Evolutionary conservation across 1,140 invertebrate species (phyloP).

Genomic region (Drosophila seguyi): DNA sequence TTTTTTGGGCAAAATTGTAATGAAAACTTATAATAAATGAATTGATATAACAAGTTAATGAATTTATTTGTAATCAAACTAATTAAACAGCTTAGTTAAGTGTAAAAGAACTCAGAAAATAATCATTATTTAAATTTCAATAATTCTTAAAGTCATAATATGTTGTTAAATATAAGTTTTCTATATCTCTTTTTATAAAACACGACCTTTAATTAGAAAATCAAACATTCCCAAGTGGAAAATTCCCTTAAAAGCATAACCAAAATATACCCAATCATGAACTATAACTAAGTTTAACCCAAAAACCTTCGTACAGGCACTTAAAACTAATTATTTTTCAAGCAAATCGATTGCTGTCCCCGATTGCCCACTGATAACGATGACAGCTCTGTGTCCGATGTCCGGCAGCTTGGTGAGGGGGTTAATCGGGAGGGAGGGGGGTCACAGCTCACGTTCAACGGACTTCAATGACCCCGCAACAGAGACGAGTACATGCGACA

Average conservation of each 20-base stretch:
- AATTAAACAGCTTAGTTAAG: too few species aligned
- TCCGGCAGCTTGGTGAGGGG: neutral
- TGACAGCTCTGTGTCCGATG: neutral
- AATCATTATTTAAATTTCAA: too few species aligned
- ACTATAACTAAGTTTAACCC: neutral
- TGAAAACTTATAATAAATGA: too few species aligned
- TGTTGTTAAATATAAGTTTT: too few species aligned
- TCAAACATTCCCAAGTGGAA: neutral
- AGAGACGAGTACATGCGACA: constrained; percentile 15
- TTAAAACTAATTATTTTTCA: constrained; percentile 26
- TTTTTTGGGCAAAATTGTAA: neutral
- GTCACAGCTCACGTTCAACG: constrained; percentile 37
- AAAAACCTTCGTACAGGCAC: constrained; percentile 13
- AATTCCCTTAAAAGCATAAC: neutral
- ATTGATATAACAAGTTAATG: too few species aligned
- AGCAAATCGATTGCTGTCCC: constrained; percentile 20
- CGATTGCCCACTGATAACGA: constrained; percentile 30
- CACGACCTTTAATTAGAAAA: too few species aligned
- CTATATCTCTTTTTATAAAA: too few species aligned
- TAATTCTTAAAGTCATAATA: too few species aligned
- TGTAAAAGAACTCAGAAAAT: too few species aligned
- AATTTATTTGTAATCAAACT: too few species aligned
- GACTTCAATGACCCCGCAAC: constrained; percentile 43
- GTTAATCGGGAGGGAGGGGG: constrained; percentile 6
- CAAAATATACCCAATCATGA: neutral